phyloP scores from a whole-genome alignment of 2,113 vertebrate genomes.

The Cyprinodon brontotheroides region DNA sequence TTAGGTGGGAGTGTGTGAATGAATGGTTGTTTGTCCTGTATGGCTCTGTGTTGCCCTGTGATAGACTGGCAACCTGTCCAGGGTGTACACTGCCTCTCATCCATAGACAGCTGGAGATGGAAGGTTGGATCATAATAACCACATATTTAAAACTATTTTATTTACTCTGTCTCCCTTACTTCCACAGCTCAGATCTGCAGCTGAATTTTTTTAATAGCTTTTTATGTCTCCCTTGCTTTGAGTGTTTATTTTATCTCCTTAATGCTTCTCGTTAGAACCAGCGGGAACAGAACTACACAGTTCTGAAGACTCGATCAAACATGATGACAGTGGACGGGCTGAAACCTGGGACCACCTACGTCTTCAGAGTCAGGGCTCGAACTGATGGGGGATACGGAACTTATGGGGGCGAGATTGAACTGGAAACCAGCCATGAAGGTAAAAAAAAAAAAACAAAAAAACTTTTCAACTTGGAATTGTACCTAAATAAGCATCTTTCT shows the following conservation, averaged over 20 bases:
- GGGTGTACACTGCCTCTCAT: no score
- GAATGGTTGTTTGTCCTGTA: no score
- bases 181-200: slow-evolving; percentile 13
- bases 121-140: no score
- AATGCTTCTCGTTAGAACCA: slow-evolving; percentile 75
- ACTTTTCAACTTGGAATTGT: neutral
- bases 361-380: slow-evolving; percentile 83
- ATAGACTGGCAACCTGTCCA: no score
- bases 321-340: slow-evolving; percentile 86
- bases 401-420: slow-evolving; percentile 84
- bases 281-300: slow-evolving; percentile 85
- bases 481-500: neutral
- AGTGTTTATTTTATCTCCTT: slow-evolving; percentile 7
- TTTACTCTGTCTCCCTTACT: neutral
- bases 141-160: no score
- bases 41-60: no score
- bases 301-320: slow-evolving; percentile 83
- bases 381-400: slow-evolving; percentile 82
- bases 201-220: slow-evolving; percentile 13
- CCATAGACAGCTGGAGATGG: no score
- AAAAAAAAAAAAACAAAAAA: neutral
- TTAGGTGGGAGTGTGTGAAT: no score
- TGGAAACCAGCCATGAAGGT: slow-evolving; percentile 87
- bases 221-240: slow-evolving; percentile 3
- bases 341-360: slow-evolving; percentile 83